Evolutionary conservation across 2,888 invertebrate genomes (phyloP).

Genomic region (Gasteruption jaculator): DNA sequence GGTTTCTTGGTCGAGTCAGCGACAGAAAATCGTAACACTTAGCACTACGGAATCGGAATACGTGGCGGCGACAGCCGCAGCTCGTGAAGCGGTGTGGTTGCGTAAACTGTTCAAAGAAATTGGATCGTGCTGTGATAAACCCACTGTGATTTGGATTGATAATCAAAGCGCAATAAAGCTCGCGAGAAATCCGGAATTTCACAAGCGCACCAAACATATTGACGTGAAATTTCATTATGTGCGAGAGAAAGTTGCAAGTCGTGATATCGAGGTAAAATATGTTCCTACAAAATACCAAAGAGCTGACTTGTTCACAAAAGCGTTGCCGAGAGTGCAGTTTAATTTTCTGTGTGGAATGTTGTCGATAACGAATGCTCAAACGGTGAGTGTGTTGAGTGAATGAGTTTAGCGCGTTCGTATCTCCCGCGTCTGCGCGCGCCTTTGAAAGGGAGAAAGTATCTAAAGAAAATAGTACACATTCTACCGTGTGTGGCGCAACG

Average conservation of each 20-base stretch:
- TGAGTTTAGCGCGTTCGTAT: no score
- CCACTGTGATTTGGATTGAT: constrained; percentile 19
- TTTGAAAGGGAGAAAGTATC: no score
- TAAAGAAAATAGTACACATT: no score
- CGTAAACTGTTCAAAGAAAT: constrained; percentile 20
- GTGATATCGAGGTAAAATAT: constrained; percentile 9
- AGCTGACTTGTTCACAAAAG: constrained; percentile 12
- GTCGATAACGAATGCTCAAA: no score
- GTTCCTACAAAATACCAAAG: constrained; percentile 7
- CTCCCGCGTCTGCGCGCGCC: no score
- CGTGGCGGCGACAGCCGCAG: constrained; percentile 25
- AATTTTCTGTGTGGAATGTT: no score
- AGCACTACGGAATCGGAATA: constrained; percentile 30
- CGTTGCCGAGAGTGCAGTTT: no score
- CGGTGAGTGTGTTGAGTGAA: no score
- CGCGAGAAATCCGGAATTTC: constrained; percentile 24
- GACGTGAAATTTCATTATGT: constrained; percentile 25
- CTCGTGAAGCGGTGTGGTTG: constrained; percentile 28
- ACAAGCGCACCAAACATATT: constrained; percentile 28
- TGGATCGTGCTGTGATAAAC: constrained; percentile 10
- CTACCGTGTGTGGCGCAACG: no score
- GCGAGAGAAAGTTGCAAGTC: constrained; percentile 17
- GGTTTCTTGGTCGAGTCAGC: constrained; percentile 19
- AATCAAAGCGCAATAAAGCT: constrained; percentile 28
- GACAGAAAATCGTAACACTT: constrained; percentile 23